phyloP scores from a whole-genome alignment of 1,140 invertebrate genomes.

The Diachasma alloeum region DNA sequence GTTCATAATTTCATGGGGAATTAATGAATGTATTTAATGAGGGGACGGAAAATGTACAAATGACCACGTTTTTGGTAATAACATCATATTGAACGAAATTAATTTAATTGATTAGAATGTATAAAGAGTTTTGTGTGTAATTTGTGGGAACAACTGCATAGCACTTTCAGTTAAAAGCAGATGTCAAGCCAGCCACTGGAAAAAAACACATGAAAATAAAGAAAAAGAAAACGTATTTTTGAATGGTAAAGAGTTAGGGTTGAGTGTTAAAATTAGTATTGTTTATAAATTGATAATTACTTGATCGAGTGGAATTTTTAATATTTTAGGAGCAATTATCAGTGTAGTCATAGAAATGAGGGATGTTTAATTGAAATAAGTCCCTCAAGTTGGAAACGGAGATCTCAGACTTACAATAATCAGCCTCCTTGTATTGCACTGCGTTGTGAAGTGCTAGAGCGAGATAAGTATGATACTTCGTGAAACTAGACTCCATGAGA shows the following conservation, averaged over 20 bases:
- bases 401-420: constrained; percentile 55
- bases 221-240: background rate
- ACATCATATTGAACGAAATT: background rate
- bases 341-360: constrained; percentile 10
- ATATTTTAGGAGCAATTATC: background rate
- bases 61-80: background rate
- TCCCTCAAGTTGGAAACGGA: constrained; percentile 22
- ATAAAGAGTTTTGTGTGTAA: background rate
- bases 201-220: constrained; percentile 48
- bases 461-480: constrained; percentile 58
- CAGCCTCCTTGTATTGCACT: constrained; percentile 55
- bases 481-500: constrained; percentile 55
- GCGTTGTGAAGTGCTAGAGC: constrained; percentile 58
- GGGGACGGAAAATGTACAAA: background rate
- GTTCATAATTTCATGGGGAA: background rate
- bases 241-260: background rate
- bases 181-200: constrained; percentile 63
- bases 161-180: constrained; percentile 60
- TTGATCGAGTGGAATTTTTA: constrained; percentile 16
- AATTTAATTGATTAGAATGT: background rate
- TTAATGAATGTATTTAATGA: background rate
- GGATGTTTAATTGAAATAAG: constrained; percentile 33
- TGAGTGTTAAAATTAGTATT: background rate
- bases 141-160: constrained; percentile 49
- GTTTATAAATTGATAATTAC: background rate